These are phyloP conservation scores for Zaprionus lineosus DNA, from an alignment of 2,888 invertebrate genomes.

Conservation along the genomic window DNA sequence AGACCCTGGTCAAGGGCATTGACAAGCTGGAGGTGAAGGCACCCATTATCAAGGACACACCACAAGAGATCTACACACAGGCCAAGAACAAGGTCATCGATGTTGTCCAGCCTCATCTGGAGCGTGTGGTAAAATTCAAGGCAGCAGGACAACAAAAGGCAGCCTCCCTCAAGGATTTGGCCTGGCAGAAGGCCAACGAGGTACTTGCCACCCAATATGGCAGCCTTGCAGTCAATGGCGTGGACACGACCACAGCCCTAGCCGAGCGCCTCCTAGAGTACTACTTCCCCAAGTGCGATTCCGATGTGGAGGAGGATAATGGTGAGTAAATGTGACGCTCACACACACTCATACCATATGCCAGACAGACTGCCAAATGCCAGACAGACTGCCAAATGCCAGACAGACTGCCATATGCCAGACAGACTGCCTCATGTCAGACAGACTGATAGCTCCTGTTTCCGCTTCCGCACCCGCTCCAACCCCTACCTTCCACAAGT, in stretches of 20 bases:
- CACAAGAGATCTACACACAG: constrained; percentile 85
- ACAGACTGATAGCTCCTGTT: no score
- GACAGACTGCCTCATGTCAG: no score
- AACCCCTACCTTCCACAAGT: no score
- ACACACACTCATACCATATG: not conserved
- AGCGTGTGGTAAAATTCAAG: constrained; percentile 80
- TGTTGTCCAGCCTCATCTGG: constrained; percentile 85
- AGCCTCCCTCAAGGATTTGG: constrained; percentile 86
- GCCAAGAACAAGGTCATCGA: constrained; percentile 85
- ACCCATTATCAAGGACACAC: constrained; percentile 87
- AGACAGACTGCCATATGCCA: no score
- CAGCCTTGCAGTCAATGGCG: constrained; percentile 86
- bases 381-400: no score
- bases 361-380: no score
- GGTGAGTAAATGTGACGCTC: no score
- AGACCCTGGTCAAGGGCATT: constrained; percentile 87
- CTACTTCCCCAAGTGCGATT: constrained; percentile 86
- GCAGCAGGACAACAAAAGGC: constrained; percentile 84
- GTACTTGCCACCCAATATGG: constrained; percentile 88
- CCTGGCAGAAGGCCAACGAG: constrained; percentile 89
- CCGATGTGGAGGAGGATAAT: constrained; percentile 85
- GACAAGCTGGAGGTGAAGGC: constrained; percentile 87
- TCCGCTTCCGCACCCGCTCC: constrained; percentile 14
- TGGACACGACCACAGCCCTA: constrained; percentile 87
- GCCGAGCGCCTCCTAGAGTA: constrained; percentile 90